phyloP scores from a whole-genome alignment of 1,140 invertebrate genomes.

The Papilio machaon region DNA sequence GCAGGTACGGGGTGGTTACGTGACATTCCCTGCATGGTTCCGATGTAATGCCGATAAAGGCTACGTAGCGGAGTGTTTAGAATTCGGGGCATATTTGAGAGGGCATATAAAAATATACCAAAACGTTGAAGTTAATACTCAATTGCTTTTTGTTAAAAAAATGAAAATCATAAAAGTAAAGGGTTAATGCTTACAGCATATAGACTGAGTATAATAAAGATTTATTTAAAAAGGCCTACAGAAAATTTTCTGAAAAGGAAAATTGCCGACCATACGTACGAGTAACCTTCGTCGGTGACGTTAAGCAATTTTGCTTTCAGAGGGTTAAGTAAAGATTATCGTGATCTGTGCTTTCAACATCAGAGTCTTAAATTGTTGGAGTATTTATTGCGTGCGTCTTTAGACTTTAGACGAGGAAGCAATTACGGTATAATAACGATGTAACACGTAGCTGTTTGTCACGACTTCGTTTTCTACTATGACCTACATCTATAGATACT shows the following conservation, averaged over 20 bases:
- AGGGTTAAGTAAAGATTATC: constrained; percentile 16
- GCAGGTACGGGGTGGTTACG: neutral
- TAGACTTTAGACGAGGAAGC: neutral
- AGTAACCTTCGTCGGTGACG: constrained; percentile 2
- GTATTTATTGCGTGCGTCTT: neutral
- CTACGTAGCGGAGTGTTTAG: neutral
- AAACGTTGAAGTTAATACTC: neutral
- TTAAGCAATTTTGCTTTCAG: constrained; percentile 12
- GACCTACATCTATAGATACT: neutral
- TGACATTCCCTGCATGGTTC: constrained; percentile 11
- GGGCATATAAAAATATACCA: neutral
- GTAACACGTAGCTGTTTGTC: neutral
- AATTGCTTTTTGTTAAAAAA: neutral
- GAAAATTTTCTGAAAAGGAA: constrained; percentile 19
- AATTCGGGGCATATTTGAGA: neutral
- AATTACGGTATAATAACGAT: neutral
- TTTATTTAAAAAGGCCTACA: constrained; percentile 16
- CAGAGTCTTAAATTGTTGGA: neutral
- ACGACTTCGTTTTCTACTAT: constrained; percentile 8
- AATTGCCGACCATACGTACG: constrained; percentile 18
- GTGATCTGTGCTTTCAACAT: constrained; percentile 1
- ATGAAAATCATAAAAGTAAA: constrained; percentile 5
- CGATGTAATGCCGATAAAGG: constrained; percentile 14
- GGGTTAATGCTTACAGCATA: constrained; percentile 17
- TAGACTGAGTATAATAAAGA: constrained; percentile 7